These are phyloP conservation scores for Xylocopa sonorina DNA, from an alignment of 1,140 invertebrate genomes.

Conservation along the genomic window DNA sequence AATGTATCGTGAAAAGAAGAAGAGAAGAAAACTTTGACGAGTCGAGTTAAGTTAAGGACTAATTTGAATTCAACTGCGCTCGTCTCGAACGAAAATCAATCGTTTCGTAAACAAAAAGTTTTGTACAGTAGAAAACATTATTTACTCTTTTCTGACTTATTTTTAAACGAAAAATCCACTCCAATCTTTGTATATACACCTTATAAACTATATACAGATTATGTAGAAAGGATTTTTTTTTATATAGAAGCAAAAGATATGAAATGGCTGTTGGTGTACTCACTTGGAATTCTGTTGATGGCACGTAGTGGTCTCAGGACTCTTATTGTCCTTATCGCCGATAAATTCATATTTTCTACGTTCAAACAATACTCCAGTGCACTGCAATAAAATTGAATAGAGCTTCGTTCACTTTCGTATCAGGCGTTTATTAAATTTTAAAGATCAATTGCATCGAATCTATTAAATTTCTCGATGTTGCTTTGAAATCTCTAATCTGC, in stretches of 20 bases:
- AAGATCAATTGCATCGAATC: background rate
- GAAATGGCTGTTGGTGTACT: slow-evolving; percentile 84
- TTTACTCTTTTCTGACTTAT: background rate
- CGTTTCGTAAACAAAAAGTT: background rate
- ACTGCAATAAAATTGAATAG: slow-evolving; percentile 83
- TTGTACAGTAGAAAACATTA: background rate
- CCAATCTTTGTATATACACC: background rate
- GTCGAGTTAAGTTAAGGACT: background rate
- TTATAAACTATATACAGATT: too few species aligned
- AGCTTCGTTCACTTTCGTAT: background rate
- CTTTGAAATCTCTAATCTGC: background rate
- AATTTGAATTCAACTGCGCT: background rate
- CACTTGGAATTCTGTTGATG: slow-evolving; percentile 99
- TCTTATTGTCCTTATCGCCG: slow-evolving; percentile 98
- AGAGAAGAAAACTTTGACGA: background rate
- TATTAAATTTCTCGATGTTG: background rate
- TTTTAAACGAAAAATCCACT: background rate
- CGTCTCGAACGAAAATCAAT: background rate
- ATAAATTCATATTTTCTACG: slow-evolving; percentile 98
- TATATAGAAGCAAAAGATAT: background rate
- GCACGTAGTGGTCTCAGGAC: slow-evolving; percentile 97
- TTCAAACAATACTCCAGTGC: slow-evolving; percentile 97
- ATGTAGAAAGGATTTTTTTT: background rate
- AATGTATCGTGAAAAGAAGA: background rate
- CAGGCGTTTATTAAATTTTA: background rate